Evolutionary conservation across 1,140 invertebrate genomes (phyloP).

Genomic region (Aethina tumida): DNA sequence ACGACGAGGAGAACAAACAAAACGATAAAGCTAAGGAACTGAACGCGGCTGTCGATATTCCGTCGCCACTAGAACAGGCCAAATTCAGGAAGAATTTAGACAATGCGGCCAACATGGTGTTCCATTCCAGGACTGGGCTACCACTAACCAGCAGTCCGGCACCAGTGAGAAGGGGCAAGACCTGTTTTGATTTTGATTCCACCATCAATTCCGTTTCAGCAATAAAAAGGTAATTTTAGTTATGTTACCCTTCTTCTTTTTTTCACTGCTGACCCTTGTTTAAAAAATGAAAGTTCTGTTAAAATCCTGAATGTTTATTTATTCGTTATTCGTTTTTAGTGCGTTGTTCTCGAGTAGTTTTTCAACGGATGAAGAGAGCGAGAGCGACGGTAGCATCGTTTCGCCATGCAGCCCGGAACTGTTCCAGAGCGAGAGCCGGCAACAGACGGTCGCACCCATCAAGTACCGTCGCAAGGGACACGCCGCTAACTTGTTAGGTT

Average conservation of each 20-base stretch:
- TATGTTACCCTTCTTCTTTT: not conserved
- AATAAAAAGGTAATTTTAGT: constrained; percentile 60
- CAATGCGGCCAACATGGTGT: constrained; percentile 74
- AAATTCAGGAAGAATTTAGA: constrained; percentile 66
- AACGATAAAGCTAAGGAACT: constrained; percentile 11
- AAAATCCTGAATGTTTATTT: constrained; percentile 5
- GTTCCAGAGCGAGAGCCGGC: constrained; percentile 18
- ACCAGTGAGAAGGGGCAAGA: constrained; percentile 62
- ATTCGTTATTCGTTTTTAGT: constrained; percentile 20
- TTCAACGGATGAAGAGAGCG: constrained; percentile 36
- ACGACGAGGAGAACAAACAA: not conserved
- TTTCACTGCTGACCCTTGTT: not conserved
- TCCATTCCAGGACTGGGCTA: constrained; percentile 70
- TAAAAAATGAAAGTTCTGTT: not conserved
- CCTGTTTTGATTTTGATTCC: constrained; percentile 78
- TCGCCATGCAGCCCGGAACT: constrained; percentile 34
- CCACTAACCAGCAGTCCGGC: constrained; percentile 83
- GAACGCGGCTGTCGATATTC: constrained; percentile 37
- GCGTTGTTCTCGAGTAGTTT: constrained; percentile 33
- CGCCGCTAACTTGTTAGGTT: constrained; percentile 32
- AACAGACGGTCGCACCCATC: constrained; percentile 11
- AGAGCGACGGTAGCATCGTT: constrained; percentile 35
- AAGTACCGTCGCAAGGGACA: constrained; percentile 27
- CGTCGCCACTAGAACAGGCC: constrained; percentile 59
- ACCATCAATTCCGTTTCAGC: constrained; percentile 69